These are phyloP conservation scores for Indicator maculatus DNA, from an alignment of 2,113 vertebrate species.

Conservation along the genomic window DNA sequence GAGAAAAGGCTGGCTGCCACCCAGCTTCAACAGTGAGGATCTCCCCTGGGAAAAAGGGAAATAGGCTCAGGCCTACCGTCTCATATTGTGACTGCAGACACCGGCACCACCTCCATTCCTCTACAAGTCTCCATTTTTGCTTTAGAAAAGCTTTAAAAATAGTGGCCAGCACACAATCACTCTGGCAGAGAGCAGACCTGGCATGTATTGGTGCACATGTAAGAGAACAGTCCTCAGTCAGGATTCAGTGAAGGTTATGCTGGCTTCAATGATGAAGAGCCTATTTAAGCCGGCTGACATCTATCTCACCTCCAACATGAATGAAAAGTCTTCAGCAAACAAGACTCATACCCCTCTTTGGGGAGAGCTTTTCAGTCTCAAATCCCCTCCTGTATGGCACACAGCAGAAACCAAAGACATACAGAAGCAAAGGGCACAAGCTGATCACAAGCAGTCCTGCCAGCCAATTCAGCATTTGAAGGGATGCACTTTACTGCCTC, in stretches of 20 bases:
- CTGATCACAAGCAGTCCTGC: neutral
- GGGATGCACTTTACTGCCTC: neutral
- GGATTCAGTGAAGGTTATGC: neutral
- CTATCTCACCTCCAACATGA: neutral
- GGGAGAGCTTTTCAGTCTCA: neutral
- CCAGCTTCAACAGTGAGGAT: neutral
- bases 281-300: neutral
- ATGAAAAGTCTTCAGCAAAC: neutral
- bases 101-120: neutral
- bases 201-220: fast-evolving
- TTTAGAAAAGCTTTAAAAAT: neutral
- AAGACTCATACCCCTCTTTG: neutral
- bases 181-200: neutral
- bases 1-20: neutral
- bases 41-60: neutral
- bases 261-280: neutral
- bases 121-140: neutral
- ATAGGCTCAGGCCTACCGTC: neutral
- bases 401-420: neutral
- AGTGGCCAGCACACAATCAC: neutral
- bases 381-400: neutral
- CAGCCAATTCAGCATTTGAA: neutral
- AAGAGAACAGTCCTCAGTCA: neutral
- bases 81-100: neutral
- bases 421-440: neutral